Conservation (phyloP, 2,797 vertebrate species). For the Protosalanx chinensis region DNA sequence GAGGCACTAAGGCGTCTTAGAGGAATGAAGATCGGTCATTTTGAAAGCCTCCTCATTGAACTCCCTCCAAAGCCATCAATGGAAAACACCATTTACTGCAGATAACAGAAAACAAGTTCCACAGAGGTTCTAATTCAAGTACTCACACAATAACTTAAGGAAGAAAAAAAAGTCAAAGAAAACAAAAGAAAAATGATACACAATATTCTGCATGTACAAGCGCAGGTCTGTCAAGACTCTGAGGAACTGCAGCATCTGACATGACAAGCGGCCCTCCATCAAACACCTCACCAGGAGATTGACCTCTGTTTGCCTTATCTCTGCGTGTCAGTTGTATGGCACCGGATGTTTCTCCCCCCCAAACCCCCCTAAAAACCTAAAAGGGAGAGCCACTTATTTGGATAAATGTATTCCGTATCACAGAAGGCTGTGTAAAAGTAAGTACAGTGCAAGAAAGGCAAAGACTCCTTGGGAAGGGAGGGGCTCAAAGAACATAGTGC, state of each 20-base stretch:
- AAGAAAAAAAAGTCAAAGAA: constrained; percentile 10
- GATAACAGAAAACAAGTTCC: constrained; percentile 52
- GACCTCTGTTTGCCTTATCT: constrained; percentile 21
- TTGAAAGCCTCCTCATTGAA: constrained; percentile 47
- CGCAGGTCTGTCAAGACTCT: constrained; percentile 58
- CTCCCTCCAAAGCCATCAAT: constrained; percentile 45
- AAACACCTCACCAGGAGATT: constrained; percentile 32
- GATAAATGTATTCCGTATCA: constrained; percentile 55
- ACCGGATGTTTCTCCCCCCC: constrained; percentile 24
- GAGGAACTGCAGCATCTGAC: constrained; percentile 25
- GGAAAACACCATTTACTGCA: constrained; percentile 42
- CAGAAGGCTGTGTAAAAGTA: constrained; percentile 63
- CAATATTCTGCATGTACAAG: constrained; percentile 67
- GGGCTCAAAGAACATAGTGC: constrained; percentile 74
- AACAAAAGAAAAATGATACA: constrained; percentile 60
- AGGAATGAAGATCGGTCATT: constrained; percentile 64
- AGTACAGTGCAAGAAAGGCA: constrained; percentile 66
- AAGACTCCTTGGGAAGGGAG: constrained; percentile 57
- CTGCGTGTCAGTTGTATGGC: constrained; percentile 40
- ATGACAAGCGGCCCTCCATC: constrained; percentile 37
- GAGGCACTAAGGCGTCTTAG: constrained; percentile 64
- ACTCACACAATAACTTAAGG: constrained; percentile 78
- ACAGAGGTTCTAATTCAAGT: constrained; percentile 75
- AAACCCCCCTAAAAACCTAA: constrained; percentile 9
- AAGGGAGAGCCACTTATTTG: constrained; percentile 6